These are phyloP conservation scores for Oophaga pumilio DNA, from an alignment of 2,113 vertebrate genomes.

Conservation along the genomic window DNA sequence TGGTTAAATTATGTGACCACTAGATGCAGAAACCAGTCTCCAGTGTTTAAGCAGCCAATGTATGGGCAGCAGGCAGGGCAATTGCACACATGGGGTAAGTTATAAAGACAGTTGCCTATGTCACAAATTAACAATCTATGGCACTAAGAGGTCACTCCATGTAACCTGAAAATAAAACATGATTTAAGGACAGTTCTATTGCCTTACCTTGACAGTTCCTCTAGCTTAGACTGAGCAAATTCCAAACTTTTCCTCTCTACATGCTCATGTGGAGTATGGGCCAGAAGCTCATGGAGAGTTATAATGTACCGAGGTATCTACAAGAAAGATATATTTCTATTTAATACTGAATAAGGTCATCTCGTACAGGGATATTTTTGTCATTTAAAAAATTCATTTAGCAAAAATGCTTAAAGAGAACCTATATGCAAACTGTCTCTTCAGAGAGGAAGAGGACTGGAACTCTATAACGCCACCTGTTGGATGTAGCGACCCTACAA, in stretches of 20 bases:
- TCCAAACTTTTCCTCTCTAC: constrained; percentile 97
- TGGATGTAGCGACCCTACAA: too few relatives aligned
- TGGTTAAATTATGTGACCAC: too few relatives aligned
- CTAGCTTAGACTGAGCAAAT: constrained; percentile 96
- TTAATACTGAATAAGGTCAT: neutral
- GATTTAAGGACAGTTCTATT: neutral
- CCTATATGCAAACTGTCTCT: too few relatives aligned
- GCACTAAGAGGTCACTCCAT: too few relatives aligned
- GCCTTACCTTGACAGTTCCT: constrained; percentile 90
- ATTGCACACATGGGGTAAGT: neutral
- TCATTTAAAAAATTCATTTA: too few relatives aligned
- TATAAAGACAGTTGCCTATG: neutral
- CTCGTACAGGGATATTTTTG: neutral
- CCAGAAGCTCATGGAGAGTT: constrained; percentile 93
- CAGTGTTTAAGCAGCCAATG: too few relatives aligned
- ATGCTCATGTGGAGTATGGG: constrained; percentile 95
- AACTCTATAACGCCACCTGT: too few relatives aligned
- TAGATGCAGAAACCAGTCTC: too few relatives aligned
- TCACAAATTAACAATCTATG: too few relatives aligned
- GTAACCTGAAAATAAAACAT: neutral
- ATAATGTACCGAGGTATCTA: constrained; percentile 98
- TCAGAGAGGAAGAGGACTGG: too few relatives aligned
- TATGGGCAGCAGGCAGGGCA: too few relatives aligned
- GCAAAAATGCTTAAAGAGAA: too few relatives aligned
- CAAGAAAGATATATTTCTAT: constrained; percentile 27